Percentiles rank a stretch among this genome's conserved stretches.
These are phyloP conservation scores for Macaria notata DNA, from an alignment of 2,888 invertebrate species.

Conservation along the genomic window DNA sequence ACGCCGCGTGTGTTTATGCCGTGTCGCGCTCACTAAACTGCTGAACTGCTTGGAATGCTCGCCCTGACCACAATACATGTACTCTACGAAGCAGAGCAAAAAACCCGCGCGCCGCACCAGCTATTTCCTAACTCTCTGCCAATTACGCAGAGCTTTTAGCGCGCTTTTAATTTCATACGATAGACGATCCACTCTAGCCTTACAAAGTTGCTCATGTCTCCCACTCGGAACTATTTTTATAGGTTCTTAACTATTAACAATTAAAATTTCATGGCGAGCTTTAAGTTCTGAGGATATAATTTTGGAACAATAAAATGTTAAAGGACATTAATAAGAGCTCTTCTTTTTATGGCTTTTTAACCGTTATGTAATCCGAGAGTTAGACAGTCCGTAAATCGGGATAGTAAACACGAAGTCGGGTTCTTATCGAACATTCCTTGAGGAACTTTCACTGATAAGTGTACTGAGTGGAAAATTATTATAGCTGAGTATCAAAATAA, in stretches of 20 bases:
- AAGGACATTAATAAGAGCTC: constrained; percentile 30
- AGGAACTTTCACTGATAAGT: constrained; percentile 72
- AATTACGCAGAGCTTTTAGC: constrained; percentile 45
- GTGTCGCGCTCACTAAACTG: constrained; percentile 20
- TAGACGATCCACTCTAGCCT: constrained; percentile 11
- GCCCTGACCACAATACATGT: constrained; percentile 46
- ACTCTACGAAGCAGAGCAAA: constrained; percentile 53
- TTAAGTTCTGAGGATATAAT: constrained; percentile 5
- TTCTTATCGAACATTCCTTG: constrained; percentile 55
- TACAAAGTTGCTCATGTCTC: constrained; percentile 19
- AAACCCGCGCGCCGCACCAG: constrained; percentile 56
- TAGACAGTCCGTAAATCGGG: constrained; percentile 30
- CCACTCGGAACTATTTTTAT: background rate
- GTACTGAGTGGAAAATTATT: constrained; percentile 53
- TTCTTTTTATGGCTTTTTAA: constrained; percentile 25
- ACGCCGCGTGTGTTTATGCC: constrained; percentile 35
- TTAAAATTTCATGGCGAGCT: constrained; percentile 5
- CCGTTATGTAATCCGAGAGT: constrained; percentile 23
- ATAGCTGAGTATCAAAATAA: constrained; percentile 65
- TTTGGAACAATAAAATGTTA: constrained; percentile 24
- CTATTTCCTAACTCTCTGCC: constrained; percentile 58
- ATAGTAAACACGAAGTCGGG: constrained; percentile 35
- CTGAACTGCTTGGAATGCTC: constrained; percentile 36
- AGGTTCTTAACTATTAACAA: constrained; percentile 1
- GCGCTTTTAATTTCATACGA: constrained; percentile 16